Percentiles rank a stretch among this genome's conserved stretches.
These are phyloP conservation scores for Serinus canaria DNA, from an alignment of 2,113 vertebrate species.

Conservation along the genomic window DNA sequence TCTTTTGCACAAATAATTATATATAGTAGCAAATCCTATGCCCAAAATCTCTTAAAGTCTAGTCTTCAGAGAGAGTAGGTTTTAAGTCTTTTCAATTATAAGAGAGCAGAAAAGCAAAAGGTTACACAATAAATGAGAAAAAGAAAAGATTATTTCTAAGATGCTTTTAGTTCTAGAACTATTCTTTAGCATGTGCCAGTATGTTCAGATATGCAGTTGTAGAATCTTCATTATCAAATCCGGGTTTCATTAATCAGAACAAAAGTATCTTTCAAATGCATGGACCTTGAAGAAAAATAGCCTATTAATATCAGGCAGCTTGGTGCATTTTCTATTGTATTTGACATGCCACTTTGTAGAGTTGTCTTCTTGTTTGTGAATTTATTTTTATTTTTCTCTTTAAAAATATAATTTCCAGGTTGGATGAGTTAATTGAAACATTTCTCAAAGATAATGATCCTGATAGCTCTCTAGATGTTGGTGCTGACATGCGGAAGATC, in stretches of 20 bases:
- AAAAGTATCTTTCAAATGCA: not conserved
- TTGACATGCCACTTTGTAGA: not conserved
- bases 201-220: not conserved
- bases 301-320: not conserved
- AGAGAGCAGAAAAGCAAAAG: not conserved
- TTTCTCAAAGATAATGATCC: slow-evolving; percentile 86
- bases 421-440: slow-evolving; percentile 75
- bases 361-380: not conserved
- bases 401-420: slow-evolving; percentile 70
- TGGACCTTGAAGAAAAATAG: not conserved
- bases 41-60: not conserved
- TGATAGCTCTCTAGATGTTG: slow-evolving; percentile 81
- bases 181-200: not conserved
- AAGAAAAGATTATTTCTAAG: not conserved
- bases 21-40: not conserved
- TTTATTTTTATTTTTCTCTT: not conserved
- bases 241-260: not conserved
- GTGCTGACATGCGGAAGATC: slow-evolving; percentile 91
- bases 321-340: not conserved
- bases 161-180: not conserved
- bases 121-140: not conserved
- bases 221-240: not conserved
- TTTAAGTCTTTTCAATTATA: not conserved
- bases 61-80: not conserved
- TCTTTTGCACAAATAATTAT: not conserved